A percentile compares a stretch with the other conserved stretches of the same genome.
Evolutionary conservation across 2,113 vertebrate genomes (phyloP).

Genomic region (Arothron firmamentum): DNA sequence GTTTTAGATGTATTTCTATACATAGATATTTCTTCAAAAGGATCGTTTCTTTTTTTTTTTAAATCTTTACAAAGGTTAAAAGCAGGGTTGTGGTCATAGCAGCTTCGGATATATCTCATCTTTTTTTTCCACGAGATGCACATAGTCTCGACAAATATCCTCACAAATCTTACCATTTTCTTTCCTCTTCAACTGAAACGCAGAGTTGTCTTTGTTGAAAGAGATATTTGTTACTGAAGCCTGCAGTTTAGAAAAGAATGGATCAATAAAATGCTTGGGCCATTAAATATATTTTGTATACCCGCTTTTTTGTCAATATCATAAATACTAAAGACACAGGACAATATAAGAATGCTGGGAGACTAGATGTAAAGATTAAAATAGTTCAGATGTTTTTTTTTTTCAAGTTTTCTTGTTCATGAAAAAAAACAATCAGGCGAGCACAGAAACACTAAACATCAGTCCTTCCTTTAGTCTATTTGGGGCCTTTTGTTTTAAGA

Average conservation of each 20-base stretch:
- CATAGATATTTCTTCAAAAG: conserved; percentile 84
- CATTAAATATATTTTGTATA: conserved; percentile 90
- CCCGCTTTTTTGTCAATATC: conserved; percentile 94
- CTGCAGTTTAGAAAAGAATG: conserved; percentile 86
- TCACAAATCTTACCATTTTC: conserved; percentile 72
- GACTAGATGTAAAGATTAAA: conserved; percentile 84
- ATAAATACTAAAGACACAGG: conserved; percentile 96
- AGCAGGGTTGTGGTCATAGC: conserved; percentile 94
- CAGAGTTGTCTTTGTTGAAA: conserved; percentile 84
- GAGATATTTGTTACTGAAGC: conserved; percentile 86
- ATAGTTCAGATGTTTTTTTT: conserved; percentile 86
- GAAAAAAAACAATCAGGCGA: conserved; percentile 69
- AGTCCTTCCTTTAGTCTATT: conserved; percentile 62
- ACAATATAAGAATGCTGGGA: conserved; percentile 86
- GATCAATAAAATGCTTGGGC: conserved; percentile 85
- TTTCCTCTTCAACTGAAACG: conserved; percentile 81
- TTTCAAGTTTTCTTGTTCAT: conserved; percentile 88
- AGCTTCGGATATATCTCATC: conserved; percentile 85
- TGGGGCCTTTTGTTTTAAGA: conserved; percentile 48
- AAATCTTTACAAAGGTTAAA: conserved; percentile 82
- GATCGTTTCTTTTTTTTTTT: conserved; percentile 67
- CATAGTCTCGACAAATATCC: conserved; percentile 68
- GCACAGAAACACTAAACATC: conserved; percentile 71
- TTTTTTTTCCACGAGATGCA: conserved; percentile 60
- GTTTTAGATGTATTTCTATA: conserved; percentile 85